Evolutionary conservation across 2,797 vertebrate genomes (phyloP).

Genomic region (Lates japonicus): DNA sequence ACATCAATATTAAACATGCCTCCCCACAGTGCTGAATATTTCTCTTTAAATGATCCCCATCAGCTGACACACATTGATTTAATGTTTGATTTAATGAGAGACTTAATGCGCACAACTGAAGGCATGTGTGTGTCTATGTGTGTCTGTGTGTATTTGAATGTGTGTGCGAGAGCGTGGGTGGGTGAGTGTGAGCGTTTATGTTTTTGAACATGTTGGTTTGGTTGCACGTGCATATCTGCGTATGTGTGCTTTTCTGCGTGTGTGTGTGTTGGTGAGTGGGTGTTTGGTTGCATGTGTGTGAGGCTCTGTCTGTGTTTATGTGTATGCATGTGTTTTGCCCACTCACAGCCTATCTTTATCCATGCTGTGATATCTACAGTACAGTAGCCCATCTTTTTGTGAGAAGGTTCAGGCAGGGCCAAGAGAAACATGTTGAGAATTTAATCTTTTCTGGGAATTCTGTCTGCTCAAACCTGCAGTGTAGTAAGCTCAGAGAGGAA

Average conservation of each 20-base stretch:
- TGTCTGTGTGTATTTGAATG: conserved; percentile 32
- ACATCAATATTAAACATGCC: conserved; percentile 21
- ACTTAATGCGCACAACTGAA: background rate
- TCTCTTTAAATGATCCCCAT: conserved; percentile 30
- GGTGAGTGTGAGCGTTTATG: conserved; percentile 42
- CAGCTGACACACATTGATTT: conserved; percentile 34
- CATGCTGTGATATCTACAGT: conserved; percentile 45
- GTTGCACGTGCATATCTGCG: conserved; percentile 38
- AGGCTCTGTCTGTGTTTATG: conserved; percentile 29
- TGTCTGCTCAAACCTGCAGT: conserved; percentile 13
- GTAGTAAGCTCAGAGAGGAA: background rate
- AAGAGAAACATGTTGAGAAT: conserved; percentile 33
- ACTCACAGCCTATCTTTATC: conserved; percentile 77
- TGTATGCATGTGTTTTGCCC: conserved; percentile 66
- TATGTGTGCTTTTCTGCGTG: conserved; percentile 17
- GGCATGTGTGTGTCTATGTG: conserved; percentile 4
- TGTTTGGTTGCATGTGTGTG: conserved; percentile 26
- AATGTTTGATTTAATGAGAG: conserved; percentile 42
- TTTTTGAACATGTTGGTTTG: conserved; percentile 37
- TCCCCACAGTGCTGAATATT: conserved; percentile 11
- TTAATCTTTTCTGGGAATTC: conserved; percentile 26
- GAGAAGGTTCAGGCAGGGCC: conserved; percentile 45
- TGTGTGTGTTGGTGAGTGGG: conserved; percentile 33
- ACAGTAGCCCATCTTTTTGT: conserved; percentile 38
- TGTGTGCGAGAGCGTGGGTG: conserved; percentile 45